These are phyloP conservation scores for Campoletis raptor DNA, from an alignment of 2,888 invertebrate genomes.

Conservation along the genomic window DNA sequence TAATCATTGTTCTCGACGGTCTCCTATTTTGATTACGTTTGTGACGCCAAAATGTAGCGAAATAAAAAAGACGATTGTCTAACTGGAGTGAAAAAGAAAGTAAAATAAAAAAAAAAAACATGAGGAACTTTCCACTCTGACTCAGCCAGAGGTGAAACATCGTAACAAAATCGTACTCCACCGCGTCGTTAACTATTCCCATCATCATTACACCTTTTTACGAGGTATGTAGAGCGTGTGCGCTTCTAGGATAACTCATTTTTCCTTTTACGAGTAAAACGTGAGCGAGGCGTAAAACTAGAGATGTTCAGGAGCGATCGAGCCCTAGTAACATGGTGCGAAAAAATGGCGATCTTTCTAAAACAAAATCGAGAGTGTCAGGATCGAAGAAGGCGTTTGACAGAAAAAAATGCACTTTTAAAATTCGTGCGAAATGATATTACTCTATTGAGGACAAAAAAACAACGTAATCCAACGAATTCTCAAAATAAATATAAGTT, in stretches of 20 bases:
- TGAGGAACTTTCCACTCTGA: constrained; percentile 3
- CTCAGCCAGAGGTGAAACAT: not conserved
- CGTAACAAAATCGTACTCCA: constrained; percentile 3
- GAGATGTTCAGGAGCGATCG: not conserved
- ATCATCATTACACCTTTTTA: constrained; percentile 31
- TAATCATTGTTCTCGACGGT: not conserved
- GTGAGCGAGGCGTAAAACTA: constrained; percentile 5
- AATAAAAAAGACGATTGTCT: not conserved
- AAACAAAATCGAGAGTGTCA: not conserved
- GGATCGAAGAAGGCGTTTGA: too few species aligned
- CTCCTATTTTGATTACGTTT: not conserved
- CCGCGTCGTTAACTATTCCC: constrained; percentile 14
- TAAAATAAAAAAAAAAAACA: not conserved
- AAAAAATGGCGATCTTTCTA: not conserved
- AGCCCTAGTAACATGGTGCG: not conserved
- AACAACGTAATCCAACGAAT: not conserved
- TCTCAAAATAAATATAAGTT: not conserved
- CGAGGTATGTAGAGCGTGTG: constrained; percentile 18
- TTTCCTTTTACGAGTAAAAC: constrained; percentile 19
- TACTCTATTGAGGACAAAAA: not conserved
- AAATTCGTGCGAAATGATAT: not conserved
- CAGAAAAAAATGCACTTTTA: not conserved
- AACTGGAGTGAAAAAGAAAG: not conserved
- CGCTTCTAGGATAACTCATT: not conserved
- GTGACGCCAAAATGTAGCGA: not conserved